Evolutionary conservation across 2,113 vertebrate species (phyloP), one percentile per base, ranked within the genome.

Genomic region (Hypocryptadius cinnamomeus): DNA sequence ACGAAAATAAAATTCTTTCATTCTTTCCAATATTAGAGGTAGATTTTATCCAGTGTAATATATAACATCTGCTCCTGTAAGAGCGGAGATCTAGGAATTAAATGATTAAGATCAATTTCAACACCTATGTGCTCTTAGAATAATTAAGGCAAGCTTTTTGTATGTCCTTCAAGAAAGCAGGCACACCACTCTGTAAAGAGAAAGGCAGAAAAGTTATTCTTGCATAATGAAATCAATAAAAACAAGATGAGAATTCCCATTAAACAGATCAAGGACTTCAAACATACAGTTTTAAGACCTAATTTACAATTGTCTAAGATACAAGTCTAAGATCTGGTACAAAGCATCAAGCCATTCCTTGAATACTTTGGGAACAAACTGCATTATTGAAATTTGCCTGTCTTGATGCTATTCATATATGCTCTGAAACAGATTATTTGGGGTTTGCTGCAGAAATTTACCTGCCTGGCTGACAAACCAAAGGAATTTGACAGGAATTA

Each of bases 81-180:
- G 53, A 72, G 66, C 79, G 90, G 81, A 94, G 40, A 70, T 87
- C 56, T 85, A 87, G 48, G 61, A 85, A 87, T 77, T 45, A 88
- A 60, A 89, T 25, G 37, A 70, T 70, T 73, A 51, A 44, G 66
- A 86, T 39, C 2, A 9, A 51, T 45, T 23, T 31, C 7, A 37
- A 68, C 18, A 40, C 23, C 60, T 96, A 97, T 21, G n/a, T 92
- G n/a, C 33, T 95, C 92, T 86, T 96, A 85, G 11, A 40, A 94
- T 99, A 99, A 51, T 82, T 97, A 78, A 28, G 68, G 93, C 99
- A 99, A 89, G 99, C 99, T 91, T 98, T 98, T 73, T 97, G 97
- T 96, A 99, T 96, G 94, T 98, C 98, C 5, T 97, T 98, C 61
- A 99, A 85, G 95, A 99, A 99, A 57, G 90, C 94, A 44, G 99